Evolutionary conservation across 35 echinoderm and acorn worm species (phyloP), one percentile per base, ranked within the genome.

Genomic region (Lytechinus variegatus): DNA sequence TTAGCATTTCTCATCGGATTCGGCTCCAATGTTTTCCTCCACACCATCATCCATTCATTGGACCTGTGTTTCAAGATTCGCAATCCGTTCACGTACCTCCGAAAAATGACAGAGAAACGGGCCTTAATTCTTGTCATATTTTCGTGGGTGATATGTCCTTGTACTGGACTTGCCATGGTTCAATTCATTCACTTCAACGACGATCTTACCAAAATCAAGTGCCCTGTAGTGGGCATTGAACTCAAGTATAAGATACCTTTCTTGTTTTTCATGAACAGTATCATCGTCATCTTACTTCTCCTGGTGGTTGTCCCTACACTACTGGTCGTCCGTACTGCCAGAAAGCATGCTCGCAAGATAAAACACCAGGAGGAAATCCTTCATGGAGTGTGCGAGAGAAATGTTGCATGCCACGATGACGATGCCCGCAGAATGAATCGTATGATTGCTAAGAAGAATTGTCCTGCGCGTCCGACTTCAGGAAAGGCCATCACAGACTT

Each of bases 51-150:
- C 52, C 88, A 90, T 54, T 90, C 88, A 5, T 54, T 90, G 88
- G 88, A 90, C 88, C 28, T 90, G 29, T 90, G 88, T 33, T 28
- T 90, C 88, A 90, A 90, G 88, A 90, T 90, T 8, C 88, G 88
- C 88, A 52, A 33, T 9, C 88, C 88, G 7, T 90, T 90, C 24
- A 16, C 88, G 14, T 90, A 90, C 27, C 9, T 90, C 28, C 28
- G 88, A 3, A 90, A 52, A 90, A 54, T 90, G 88, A 52, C 88
- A 21, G 88, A 90, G 4, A 44, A 54, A 10, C 28, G 88, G 24
- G 88, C 88, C 4, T 44, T 90, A 54, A 6, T 44, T 90, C 29
- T 90, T 90, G 29, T 29, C 11, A 12, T 29, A 16, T 19, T 90
- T n/a, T 13, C 88, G 3, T 90, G 88, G 88, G 16, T 54, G 16